Base-by-base conservation (phyloP, 2,888 invertebrate genomes). In the Dolichomitus sp. region DNA sequence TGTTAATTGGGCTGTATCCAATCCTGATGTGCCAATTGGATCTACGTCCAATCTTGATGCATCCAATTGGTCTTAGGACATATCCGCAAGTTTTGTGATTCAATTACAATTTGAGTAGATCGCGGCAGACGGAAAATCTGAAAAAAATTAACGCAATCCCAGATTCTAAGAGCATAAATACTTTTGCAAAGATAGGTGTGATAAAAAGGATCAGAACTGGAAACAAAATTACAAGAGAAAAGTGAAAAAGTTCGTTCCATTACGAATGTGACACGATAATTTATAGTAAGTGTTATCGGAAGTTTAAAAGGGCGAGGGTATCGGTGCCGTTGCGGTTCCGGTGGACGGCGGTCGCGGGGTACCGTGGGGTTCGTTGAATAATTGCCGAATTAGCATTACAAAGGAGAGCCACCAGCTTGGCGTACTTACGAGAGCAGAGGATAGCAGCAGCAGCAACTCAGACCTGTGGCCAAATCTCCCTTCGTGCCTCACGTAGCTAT, bases 371-470 rank as follows among this genome's bases (percentile, higher is more conserved):
- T 52, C 48, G 68, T 83, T 77, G 76, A 89, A 89, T 91, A 91
- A 91, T 91, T 88, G 87, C 85, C 86, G 85, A 87, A 91, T 91
- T 91, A 91, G 91, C 91, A 91, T 91, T 88, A 91, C 90, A 91
- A 91, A 91, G 89, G 86, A 88, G 86, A 83, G 80, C 52, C 52
- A 57, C 80, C 61, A 80, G 76, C 73, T 83, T 80, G 80, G 66
- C 48, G 75, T 69, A 79, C 75, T 78, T 63, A 79, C 57, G 50
- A 57, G 70, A 45, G 33, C 40, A 37, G 17, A 52, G 40, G 57
- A 30, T 14, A 61, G 37, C 61, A n/a, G 27, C 11, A 23, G 23
- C 19, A 52, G 11, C 6, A 27, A 12, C 14, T 30, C 57, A 37
- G 33, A 33, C 33, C 33, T 7, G 42, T 37, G 50, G 30, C 40